Conservation (phyloP, 2,113 vertebrate genomes). For the Brienomyrus longianalis region DNA sequence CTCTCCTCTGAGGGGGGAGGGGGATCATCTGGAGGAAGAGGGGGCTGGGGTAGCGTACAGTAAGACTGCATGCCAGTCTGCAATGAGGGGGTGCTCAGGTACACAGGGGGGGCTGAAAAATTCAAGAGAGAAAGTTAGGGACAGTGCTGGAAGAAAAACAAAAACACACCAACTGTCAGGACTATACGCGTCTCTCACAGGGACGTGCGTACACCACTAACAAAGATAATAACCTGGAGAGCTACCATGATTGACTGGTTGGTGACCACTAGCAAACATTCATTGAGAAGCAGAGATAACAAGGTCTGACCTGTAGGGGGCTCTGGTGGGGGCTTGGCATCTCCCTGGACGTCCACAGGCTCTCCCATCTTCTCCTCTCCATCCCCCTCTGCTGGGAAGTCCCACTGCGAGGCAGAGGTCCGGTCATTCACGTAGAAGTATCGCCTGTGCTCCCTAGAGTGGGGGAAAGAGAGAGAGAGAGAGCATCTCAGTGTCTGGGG, state of each 20-base stretch:
- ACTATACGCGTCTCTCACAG: not conserved
- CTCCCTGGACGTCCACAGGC: constrained; percentile 44
- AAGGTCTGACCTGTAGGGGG: constrained; percentile 27
- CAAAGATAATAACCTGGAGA: not conserved
- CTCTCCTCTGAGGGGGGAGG: constrained; percentile 77
- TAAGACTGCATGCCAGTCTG: constrained; percentile 61
- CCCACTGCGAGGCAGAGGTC: constrained; percentile 91
- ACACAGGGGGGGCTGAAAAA: constrained; percentile 55
- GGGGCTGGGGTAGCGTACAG: constrained; percentile 69
- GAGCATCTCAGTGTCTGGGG: constrained; percentile 49
- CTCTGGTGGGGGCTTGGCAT: constrained; percentile 31
- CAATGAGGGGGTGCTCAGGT: constrained; percentile 41
- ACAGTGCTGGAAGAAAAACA: too few species aligned
- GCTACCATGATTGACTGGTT: not conserved
- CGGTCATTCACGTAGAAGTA: constrained; percentile 99
- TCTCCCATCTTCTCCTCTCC: constrained; percentile 52
- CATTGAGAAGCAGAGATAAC: constrained; percentile 25
- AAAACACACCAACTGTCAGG: not conserved
- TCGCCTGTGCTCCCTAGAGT: constrained; percentile 97
- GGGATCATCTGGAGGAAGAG: constrained; percentile 71
- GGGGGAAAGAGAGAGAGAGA: constrained; percentile 87
- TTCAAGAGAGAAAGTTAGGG: not conserved
- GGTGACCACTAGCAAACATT: not conserved
- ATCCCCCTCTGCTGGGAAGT: constrained; percentile 86
- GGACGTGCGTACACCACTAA: not conserved